Evolutionary conservation across 2,888 invertebrate species (phyloP).

Genomic region (Oithona nana): DNA sequence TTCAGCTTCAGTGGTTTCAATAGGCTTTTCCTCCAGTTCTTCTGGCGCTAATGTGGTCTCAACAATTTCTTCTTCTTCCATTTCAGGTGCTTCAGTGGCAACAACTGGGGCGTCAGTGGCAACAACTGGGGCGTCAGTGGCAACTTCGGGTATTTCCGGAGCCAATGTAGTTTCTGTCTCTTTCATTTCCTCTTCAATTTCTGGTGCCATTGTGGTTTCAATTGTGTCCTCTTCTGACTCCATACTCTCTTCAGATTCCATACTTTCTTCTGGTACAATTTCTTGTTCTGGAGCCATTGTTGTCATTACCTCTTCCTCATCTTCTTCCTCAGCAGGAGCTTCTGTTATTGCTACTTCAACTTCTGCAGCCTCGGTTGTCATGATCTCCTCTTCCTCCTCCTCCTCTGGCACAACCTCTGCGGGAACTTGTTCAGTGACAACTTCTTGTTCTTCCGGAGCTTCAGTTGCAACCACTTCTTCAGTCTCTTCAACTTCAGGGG

Average conservation of each 20-base stretch:
- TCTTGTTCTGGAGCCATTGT: conserved; percentile 9
- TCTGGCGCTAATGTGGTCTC: background rate
- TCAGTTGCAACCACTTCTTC: conserved; percentile 7
- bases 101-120: background rate
- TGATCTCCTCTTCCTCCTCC: conserved; percentile 16
- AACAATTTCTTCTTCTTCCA: background rate
- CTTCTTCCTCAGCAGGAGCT: conserved; percentile 19
- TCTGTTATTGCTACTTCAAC: conserved; percentile 18
- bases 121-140: background rate
- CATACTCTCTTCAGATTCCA: background rate
- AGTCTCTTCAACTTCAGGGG: conserved; percentile 15
- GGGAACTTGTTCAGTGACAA: conserved; percentile 12
- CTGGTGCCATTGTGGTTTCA: background rate
- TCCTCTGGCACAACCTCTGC: conserved; percentile 12
- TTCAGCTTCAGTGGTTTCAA: conserved; percentile 16
- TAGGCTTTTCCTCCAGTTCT: background rate
- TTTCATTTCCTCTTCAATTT: conserved; percentile 18
- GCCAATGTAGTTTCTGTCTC: background rate
- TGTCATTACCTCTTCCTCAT: conserved; percentile 17
- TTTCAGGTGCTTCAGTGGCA: background rate
- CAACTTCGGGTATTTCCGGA: background rate
- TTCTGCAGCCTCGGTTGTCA: conserved; percentile 1
- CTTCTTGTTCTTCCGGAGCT: background rate
- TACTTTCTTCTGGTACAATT: conserved; percentile 16
- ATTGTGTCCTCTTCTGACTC: background rate